Conservation (phyloP, 2,888 invertebrate genomes). For the Coelinius sp. region DNA sequence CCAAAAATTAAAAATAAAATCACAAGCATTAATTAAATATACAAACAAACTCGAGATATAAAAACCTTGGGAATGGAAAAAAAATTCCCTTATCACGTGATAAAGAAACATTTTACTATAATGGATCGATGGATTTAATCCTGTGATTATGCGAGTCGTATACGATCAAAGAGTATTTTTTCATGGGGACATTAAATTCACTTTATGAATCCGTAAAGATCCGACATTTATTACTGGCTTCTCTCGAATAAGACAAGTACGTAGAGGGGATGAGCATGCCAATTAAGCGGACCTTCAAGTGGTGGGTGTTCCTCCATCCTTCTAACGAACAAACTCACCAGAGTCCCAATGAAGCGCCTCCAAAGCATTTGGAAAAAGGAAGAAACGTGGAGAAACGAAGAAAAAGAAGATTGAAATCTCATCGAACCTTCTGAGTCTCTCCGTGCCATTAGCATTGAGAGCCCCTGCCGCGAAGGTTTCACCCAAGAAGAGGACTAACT, state of each 20-base stretch:
- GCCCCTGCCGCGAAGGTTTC: constrained; percentile 8
- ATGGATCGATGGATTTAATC: neutral
- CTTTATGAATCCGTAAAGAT: constrained; percentile 48
- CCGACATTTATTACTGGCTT: constrained; percentile 44
- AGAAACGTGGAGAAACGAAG: constrained; percentile 2
- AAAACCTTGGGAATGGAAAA: neutral
- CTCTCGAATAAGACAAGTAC: neutral
- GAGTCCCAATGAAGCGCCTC: constrained; percentile 14
- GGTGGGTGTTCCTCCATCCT: constrained; percentile 45
- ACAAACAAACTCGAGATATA: neutral
- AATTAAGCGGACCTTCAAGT: constrained; percentile 45
- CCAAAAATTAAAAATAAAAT: neutral
- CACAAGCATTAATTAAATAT: neutral
- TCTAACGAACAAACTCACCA: constrained; percentile 22
- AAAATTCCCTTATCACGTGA: neutral
- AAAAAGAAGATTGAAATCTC: constrained; percentile 30
- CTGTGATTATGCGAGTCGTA: neutral
- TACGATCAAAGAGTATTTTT: constrained; percentile 9
- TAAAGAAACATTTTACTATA: neutral
- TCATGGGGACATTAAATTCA: constrained; percentile 40
- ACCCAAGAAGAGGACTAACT: neutral
- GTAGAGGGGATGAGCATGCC: constrained; percentile 43
- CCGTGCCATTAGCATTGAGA: constrained; percentile 27
- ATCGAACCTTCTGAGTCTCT: constrained; percentile 23
- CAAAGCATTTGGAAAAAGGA: constrained; percentile 14